phyloP scores from a whole-genome alignment of 1,140 invertebrate species.

The Drosophila miranda region DNA sequence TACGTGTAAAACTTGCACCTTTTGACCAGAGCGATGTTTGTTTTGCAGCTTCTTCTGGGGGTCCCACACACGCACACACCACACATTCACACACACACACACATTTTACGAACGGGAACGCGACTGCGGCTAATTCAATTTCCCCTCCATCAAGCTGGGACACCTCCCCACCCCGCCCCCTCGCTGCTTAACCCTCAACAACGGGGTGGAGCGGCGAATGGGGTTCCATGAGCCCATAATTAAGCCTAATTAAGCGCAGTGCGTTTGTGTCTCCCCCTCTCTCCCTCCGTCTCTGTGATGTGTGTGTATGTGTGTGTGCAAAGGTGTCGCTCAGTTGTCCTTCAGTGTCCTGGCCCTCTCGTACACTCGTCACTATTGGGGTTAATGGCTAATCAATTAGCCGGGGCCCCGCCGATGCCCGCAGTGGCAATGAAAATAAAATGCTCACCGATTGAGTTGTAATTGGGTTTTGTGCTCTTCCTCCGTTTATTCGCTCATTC shows the following conservation, averaged over 20 bases:
- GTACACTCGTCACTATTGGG: constrained; percentile 48
- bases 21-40: constrained; percentile 77
- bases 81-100: constrained; percentile 26
- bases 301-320: constrained; percentile 19
- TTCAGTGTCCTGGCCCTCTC: not conserved
- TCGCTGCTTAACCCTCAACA: not conserved
- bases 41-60: constrained; percentile 25
- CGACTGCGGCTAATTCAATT: constrained; percentile 68
- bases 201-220: not conserved
- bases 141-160: constrained; percentile 27
- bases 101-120: constrained; percentile 15
- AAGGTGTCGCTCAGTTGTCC: constrained; percentile 62
- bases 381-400: constrained; percentile 80
- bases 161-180: not conserved
- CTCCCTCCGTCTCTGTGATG: not conserved
- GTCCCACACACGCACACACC: too few species aligned
- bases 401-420: constrained; percentile 4
- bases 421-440: constrained; percentile 37
- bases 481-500: too few species aligned
- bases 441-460: constrained; percentile 68
- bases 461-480: constrained; percentile 37
- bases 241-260: constrained; percentile 69
- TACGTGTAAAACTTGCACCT: constrained; percentile 80
- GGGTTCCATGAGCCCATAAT: constrained; percentile 61
- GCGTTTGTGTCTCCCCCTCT: constrained; percentile 4